Base-by-base conservation (phyloP, 2,888 invertebrate species). In the Stenodema calcarata region DNA sequence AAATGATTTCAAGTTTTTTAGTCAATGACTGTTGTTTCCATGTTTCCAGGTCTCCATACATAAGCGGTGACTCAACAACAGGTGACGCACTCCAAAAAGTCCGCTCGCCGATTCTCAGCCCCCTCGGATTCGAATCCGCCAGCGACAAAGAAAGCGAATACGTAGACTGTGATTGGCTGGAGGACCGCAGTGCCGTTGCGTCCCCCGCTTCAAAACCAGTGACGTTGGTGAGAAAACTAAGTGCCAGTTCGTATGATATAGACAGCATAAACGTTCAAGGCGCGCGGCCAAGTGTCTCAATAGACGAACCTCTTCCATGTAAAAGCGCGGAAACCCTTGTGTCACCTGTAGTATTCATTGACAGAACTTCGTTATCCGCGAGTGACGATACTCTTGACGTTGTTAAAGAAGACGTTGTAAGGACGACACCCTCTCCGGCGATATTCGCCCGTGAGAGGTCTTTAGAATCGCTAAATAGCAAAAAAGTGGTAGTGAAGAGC, bases 91-190 rank as follows among this genome's bases (percentile, higher is more conserved):
- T 28, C n/a, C 30, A 79, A 41, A 70, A 62, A 35, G 62, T 82
- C 62, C 28, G 87, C 0, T 87, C 87, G 27, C 88, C 88, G 1
- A 47, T 88, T 28, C 44, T 84, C 47, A 88, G 88, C 70, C 88
- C 88, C 12, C 50, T 88, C 23, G 88, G 88, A 7, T 87, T 85
- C 76, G 88, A 88, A 73, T 88, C 88, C 16, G 87, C 88, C 1
- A 88, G 88, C 75, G 88, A 88, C 86, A 87, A 87, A 35, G 88
- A 88, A 62, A 88, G 88, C 62, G 88, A 88, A 86, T 88, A 88
- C 87, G 88, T 88, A 30, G 88, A 88, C 80, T 88, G 88, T 69
- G 88, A 88, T 79, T 88, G 88, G 81, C 6, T 86, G 44, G 88
- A 88, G 28, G 88, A 88, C 28, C 78, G 87, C 50, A 86, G 87